Evolutionary conservation across 2,113 vertebrate species (phyloP), one percentile per base, ranked within the genome.

Genomic region (Oryzias javanicus): DNA sequence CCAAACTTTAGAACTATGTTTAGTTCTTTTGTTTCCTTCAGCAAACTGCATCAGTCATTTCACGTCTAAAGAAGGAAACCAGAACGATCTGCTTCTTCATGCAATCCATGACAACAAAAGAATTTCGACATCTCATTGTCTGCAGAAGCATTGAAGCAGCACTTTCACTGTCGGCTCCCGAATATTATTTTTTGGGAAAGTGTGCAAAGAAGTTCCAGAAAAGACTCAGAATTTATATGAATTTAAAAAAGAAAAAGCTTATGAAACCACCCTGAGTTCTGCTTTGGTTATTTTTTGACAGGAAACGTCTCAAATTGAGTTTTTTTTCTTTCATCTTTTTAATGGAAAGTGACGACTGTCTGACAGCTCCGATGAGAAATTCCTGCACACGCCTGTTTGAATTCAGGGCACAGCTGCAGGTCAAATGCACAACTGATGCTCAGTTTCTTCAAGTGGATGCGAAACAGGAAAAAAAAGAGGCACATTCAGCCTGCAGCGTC

Each of bases 371-470:
- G n/a, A 60, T 8, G 29, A 53, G 25, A 18, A 5, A 64, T 44
- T 48, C 40, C 46, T 60, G 27, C 29, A 45, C 45, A 59, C 64
- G 63, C 74, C 71, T 49, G 51, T 14, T 41, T 47, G 18, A 65
- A 40, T 61, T 67, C 35, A 54, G 14, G 3, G 18, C 13, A 20
- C n/a, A 15, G 17, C 12, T 14, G 42, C 42, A 67, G 48, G 35
- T 35, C 24, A 64, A 14, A 68, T 20, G 15, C 46, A 22, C 14
- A 50, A 49, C 14, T 47, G 66, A 70, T 61, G 70, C 67, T 66
- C 76, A 22, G 60, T 71, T 54, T 58, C 10, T 55, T 80, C 18
- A 42, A 68, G 40, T 12, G 4, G 53, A 49, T 14, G 25, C 8
- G n/a, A 17, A 41, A 18, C 13, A 52, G 18, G 25, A 44, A 48